Base-by-base conservation (phyloP, 2,888 invertebrate genomes). In the Drosophila diplacantha region DNA sequence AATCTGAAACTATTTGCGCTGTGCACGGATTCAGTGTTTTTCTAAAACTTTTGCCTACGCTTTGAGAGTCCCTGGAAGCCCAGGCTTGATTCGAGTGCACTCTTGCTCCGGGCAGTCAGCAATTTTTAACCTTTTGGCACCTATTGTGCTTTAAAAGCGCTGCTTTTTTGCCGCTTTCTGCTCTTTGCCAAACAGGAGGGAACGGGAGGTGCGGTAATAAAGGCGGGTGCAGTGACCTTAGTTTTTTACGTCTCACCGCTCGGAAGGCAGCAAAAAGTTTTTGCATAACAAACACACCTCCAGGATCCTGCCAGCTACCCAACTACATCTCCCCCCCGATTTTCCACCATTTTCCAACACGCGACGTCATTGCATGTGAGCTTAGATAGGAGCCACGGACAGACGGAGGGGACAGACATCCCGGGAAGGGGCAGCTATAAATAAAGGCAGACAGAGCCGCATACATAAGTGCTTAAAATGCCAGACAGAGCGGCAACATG, bases 401-500 rank as follows among this genome's bases (percentile, higher is more conserved):
- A 12, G 39, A 8, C 18, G 22, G 22, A 22, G 22, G 22, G 22
- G 22, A 22, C 43, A 53, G 63, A 53, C 46, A 53, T 59, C 68
- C 62, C 59, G 57, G 75, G 46, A 53, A 41, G 69, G 67, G 52
- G 65, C 50, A 58, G 61, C 75, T 63, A 81, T 77, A 77, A 77
- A 77, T 81, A 73, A 68, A 44, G 43, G 24, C 64, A 55, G 38
- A 55, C 59, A 55, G 39, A 59, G 29, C 43, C 54, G 55, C 71
- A 49, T 39, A 55, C 67, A 61, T 57, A 59, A 67, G 61, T 59
- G 55, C 56, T 52, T 50, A 70, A 80, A 79, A 69, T 73, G 72
- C 74, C 81, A 83, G 84, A 83, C 83, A 83, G 70, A 62, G 65
- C 54, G 84, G 83, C 84, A 74, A 82, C 82, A 83, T 81, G 84